A percentile compares a stretch with the other conserved stretches of the same genome.
phyloP scores from a whole-genome alignment of 2,888 invertebrate genomes.

The Apamea sordens region DNA sequence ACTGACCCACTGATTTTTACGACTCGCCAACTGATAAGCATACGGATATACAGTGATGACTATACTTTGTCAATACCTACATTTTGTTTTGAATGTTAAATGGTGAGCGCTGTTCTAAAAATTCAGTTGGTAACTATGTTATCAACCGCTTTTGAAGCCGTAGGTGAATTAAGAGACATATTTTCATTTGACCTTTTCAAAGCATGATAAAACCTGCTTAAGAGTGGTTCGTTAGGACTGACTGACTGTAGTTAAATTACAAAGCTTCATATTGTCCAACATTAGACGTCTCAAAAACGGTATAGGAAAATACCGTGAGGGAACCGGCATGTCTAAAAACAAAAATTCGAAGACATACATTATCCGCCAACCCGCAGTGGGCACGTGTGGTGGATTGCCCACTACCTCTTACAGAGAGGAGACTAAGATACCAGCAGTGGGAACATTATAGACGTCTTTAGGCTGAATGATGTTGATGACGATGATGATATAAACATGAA shows the following conservation, averaged over 20 bases:
- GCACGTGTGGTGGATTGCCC: background rate
- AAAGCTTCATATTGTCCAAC: background rate
- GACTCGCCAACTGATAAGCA: slow-evolving; percentile 32
- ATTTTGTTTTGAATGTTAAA: background rate
- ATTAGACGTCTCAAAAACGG: background rate
- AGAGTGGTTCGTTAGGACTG: background rate
- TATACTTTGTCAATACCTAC: slow-evolving; percentile 1
- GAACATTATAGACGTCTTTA: background rate
- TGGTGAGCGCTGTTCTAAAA: background rate
- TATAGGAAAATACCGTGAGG: too few relatives aligned
- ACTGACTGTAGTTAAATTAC: background rate
- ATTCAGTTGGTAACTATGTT: background rate
- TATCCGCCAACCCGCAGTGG: background rate
- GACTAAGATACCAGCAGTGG: background rate
- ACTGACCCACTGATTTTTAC: slow-evolving; percentile 32
- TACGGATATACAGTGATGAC: background rate
- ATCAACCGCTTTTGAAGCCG: background rate
- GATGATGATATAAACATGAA: background rate
- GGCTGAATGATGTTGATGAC: background rate
- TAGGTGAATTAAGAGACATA: too few relatives aligned
- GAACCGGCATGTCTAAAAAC: too few relatives aligned
- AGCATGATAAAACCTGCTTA: background rate
- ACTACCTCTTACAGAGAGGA: background rate
- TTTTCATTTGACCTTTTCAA: background rate
- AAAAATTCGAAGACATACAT: too few relatives aligned